These are phyloP conservation scores for Rhinopomastus cyanomelas DNA, from an alignment of 2,113 vertebrate species.

Conservation along the genomic window DNA sequence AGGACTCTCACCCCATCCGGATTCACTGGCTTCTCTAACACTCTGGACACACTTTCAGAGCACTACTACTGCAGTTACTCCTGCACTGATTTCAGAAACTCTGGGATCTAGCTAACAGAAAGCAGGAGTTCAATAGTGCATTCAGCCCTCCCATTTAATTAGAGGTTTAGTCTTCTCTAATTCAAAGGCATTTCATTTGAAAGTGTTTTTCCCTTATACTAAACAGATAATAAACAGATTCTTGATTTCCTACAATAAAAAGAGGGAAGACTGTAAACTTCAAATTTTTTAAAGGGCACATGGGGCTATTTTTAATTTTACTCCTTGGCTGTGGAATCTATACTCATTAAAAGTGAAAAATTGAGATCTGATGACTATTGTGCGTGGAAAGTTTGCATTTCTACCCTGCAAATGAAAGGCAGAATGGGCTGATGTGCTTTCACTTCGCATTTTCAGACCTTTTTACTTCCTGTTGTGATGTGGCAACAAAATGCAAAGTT, in stretches of 20 bases:
- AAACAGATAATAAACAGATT: slow-evolving; percentile 66
- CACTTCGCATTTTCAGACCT: not conserved
- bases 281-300: slow-evolving; percentile 31
- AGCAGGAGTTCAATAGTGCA: not conserved
- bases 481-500: not conserved
- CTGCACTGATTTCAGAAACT: not conserved
- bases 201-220: slow-evolving; percentile 37
- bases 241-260: slow-evolving; percentile 52
- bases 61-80: not conserved
- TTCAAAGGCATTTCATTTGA: slow-evolving; percentile 13
- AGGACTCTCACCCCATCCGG: not conserved
- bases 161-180: not conserved
- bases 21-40: not conserved
- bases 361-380: not conserved
- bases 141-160: not conserved
- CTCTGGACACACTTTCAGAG: not conserved
- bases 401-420: not conserved
- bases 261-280: slow-evolving; percentile 24
- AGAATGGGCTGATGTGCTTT: not conserved
- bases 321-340: slow-evolving; percentile 39
- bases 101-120: not conserved
- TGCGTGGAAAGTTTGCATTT: not conserved
- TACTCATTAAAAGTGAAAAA: slow-evolving; percentile 41
- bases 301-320: slow-evolving; percentile 36
- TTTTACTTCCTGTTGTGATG: not conserved